A percentile compares a stretch with the other conserved stretches of the same genome.
Conservation (phyloP, 2,113 vertebrate genomes). For the Narcine bancroftii region DNA sequence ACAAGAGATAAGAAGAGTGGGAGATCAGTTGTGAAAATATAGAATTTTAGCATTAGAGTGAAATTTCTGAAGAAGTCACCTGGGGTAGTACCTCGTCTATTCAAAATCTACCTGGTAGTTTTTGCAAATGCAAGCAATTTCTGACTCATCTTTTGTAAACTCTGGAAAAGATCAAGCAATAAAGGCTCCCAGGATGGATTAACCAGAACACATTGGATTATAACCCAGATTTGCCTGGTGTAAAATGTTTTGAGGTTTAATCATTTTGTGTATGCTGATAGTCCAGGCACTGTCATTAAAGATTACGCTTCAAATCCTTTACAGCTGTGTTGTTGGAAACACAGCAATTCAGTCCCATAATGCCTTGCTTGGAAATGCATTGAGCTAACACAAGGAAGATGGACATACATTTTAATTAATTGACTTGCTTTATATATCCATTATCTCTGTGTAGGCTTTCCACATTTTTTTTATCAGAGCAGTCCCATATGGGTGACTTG, state of each 20-base stretch:
- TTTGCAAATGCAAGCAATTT: neutral
- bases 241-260: neutral
- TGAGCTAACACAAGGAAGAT: neutral
- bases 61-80: neutral
- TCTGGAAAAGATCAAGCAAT: neutral
- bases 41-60: neutral
- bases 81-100: neutral
- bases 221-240: neutral
- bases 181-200: neutral
- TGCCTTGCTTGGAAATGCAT: neutral
- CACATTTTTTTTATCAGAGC: conserved; percentile 33
- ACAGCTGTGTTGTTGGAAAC: conserved; percentile 23
- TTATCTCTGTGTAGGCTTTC: conserved; percentile 20
- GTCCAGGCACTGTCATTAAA: conserved; percentile 10
- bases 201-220: neutral
- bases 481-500: conserved; percentile 33
- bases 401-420: conserved; percentile 34
- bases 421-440: conserved; percentile 24
- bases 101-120: neutral
- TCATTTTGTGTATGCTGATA: conserved; percentile 10
- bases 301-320: conserved; percentile 32
- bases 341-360: conserved; percentile 30
- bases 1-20: neutral
- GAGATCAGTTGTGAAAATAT: neutral
- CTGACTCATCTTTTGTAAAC: neutral